Base-by-base conservation (phyloP, 1,140 invertebrate genomes). In the Schmidtea mediterranea region DNA sequence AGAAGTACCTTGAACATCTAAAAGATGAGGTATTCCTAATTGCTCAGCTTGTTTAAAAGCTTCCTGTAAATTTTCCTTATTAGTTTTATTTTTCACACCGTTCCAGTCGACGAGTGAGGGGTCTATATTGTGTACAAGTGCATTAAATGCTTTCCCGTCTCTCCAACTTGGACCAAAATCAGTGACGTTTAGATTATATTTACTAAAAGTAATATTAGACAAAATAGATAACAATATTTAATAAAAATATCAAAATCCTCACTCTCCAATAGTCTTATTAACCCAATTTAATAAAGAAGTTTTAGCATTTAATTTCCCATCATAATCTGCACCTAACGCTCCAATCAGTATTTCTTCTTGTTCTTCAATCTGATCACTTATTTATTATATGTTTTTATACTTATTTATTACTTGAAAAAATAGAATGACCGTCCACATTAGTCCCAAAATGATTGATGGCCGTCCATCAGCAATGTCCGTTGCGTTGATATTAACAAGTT, bases 391-490 rank as follows among this genome's bases (percentile, higher is more conserved):
- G 26, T 32, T 32, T 32, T 32, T 32, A 32, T 32, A 32, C 26
- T 32, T 10, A 32, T 6, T 6, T 32, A 32, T 68, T 73, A 94
- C 87, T 77, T 97, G 89, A 78, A 97, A 95, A 70, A 94, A 90
- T 40, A 97, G 72, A 67, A 97, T 97, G 61, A 97, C 89, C 56
- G 87, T 95, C 90, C 90, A 97, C 58, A 95, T 86, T 19, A 97
- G 75, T 49, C 89, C 90, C 51, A 97, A 72, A 41, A 95, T 83
- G 60, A 95, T 87, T 50, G 84, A 77, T 43, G 87, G 86, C 71
- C 87, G 75, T 57, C 90, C 90, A 69, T 97, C 89, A 46, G 94
- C 89, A 59, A 97, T 73, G 71, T 95, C 90, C 36, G 83, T 80
- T 2, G 89, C 76, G 69, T 97, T 95, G 61, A 97, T 95, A 70